A percentile compares a stretch with the other conserved stretches of the same genome.
Evolutionary conservation across 2,113 vertebrate species (phyloP).

Genomic region (Gadus macrocephalus): DNA sequence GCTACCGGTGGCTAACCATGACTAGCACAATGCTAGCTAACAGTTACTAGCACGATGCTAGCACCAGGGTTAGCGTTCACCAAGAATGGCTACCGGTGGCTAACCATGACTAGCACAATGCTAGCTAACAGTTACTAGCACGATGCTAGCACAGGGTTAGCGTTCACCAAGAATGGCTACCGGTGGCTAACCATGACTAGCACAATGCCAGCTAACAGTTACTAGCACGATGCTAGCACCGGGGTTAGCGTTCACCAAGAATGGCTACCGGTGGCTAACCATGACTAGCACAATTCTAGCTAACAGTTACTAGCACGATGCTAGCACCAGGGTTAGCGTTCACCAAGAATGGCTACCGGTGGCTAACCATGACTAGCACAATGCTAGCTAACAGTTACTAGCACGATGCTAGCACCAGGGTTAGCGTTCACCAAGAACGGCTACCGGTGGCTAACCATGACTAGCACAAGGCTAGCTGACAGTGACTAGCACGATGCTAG

Average conservation of each 20-base stretch:
- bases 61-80: neutral
- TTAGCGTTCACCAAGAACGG: neutral
- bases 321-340: neutral
- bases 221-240: neutral
- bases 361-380: neutral
- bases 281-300: too few relatives aligned
- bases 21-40: neutral
- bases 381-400: neutral
- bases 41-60: neutral
- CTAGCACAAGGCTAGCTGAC: too few relatives aligned
- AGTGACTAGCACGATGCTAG: neutral
- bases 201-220: neutral
- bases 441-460: neutral
- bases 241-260: neutral
- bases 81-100: neutral
- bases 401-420: neutral
- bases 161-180: neutral
- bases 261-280: neutral
- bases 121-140: neutral
- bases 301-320: neutral
- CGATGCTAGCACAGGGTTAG: neutral
- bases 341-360: neutral
- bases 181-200: neutral
- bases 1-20: neutral
- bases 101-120: neutral